A percentile compares a stretch with the other conserved stretches of the same genome.
phyloP scores from a whole-genome alignment of 2,888 invertebrate species.

The Agriotes lineatus region DNA sequence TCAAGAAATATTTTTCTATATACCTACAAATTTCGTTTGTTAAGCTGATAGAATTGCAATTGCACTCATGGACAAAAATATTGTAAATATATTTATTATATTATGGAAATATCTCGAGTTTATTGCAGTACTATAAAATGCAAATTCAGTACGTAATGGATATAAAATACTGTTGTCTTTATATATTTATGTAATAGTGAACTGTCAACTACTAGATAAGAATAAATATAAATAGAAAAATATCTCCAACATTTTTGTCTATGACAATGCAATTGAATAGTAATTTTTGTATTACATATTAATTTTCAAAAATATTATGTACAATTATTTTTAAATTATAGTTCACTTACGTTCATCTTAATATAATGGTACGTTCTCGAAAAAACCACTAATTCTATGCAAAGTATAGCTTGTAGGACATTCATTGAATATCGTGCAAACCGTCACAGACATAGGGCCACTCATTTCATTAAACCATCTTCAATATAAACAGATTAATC shows the following conservation, averaged over 20 bases:
- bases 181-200: no score
- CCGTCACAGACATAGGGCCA: conserved; percentile 47
- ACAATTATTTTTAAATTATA: background rate
- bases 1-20: background rate
- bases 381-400: conserved; percentile 93
- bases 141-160: no score
- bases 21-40: background rate
- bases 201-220: no score
- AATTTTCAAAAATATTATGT: background rate
- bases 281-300: no score
- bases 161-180: no score
- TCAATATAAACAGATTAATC: background rate
- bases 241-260: background rate
- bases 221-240: background rate
- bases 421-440: conserved; percentile 49
- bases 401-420: conserved; percentile 87
- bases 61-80: no score
- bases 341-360: background rate
- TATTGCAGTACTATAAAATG: no score
- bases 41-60: no score
- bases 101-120: no score
- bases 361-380: conserved; percentile 67
- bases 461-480: conserved; percentile 37
- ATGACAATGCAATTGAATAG: background rate
- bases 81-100: no score